phyloP scores from a whole-genome alignment of 2,888 invertebrate species.

The Tineola bisselliella region DNA sequence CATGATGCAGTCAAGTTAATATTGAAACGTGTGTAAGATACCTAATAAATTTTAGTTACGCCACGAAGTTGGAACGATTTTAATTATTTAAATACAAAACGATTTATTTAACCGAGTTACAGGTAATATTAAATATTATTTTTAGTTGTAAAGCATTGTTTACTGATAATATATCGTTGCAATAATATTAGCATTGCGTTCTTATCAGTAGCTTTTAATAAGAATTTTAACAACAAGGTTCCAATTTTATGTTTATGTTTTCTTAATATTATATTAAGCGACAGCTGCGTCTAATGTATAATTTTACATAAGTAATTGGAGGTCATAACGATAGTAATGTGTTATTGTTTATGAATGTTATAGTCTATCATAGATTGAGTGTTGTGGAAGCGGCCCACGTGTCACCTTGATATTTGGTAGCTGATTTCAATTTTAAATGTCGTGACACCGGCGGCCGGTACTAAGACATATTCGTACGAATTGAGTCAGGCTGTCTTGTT shows the following conservation, averaged over 20 bases:
- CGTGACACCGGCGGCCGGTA: background rate
- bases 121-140: too few species aligned
- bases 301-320: background rate
- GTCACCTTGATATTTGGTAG: conserved; percentile 6
- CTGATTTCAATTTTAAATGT: conserved; percentile 5
- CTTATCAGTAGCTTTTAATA: too few species aligned
- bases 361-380: background rate
- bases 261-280: background rate
- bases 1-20: background rate
- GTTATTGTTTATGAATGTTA: background rate
- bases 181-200: too few species aligned
- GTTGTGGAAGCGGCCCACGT: background rate
- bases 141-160: too few species aligned
- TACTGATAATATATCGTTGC: too few species aligned
- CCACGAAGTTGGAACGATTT: background rate
- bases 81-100: background rate
- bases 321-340: background rate
- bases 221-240: too few species aligned
- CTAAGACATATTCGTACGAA: background rate
- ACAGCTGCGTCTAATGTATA: background rate
- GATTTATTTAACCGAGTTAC: too few species aligned
- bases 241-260: background rate
- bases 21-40: background rate
- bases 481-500: conserved; percentile 22
- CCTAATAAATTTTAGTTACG: background rate